A percentile compares a stretch with the other conserved stretches of the same genome.
Conservation (phyloP, 2,113 vertebrate genomes). For the Odontesthes bonariensis region DNA sequence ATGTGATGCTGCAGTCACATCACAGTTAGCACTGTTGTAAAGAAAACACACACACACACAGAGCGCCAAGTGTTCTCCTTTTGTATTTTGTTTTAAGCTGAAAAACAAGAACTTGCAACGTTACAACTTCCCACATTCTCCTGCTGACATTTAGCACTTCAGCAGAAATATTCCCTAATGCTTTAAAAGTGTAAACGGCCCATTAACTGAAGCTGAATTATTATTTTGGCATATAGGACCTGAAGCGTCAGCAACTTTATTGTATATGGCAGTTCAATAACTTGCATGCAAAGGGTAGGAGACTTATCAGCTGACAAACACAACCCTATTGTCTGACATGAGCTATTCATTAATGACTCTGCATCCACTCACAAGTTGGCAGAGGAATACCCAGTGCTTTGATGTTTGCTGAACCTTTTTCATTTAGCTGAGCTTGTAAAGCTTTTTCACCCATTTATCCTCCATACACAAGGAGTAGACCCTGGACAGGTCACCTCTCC, state of each 20-base stretch:
- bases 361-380: not conserved
- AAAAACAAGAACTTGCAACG: slow-evolving; percentile 21
- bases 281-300: not conserved
- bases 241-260: slow-evolving; percentile 6
- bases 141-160: slow-evolving; percentile 6
- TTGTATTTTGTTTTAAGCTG: not conserved
- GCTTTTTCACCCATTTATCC: not conserved
- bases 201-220: slow-evolving; percentile 3
- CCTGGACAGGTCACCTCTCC: no score
- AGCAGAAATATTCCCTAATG: slow-evolving; percentile 11
- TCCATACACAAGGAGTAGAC: no score
- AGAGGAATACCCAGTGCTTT: not conserved
- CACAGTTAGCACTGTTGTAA: not conserved
- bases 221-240: slow-evolving; percentile 8
- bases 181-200: not conserved
- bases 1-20: not conserved
- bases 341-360: slow-evolving; percentile 9
- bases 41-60: not conserved
- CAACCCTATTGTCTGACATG: not conserved
- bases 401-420: not conserved
- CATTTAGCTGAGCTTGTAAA: not conserved
- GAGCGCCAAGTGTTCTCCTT: slow-evolving; percentile 4
- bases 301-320: not conserved
- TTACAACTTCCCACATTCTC: slow-evolving; percentile 22
- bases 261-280: not conserved